Evolutionary conservation across 2,797 vertebrate genomes (phyloP).

Genomic region (Cirrhinus mrigala): DNA sequence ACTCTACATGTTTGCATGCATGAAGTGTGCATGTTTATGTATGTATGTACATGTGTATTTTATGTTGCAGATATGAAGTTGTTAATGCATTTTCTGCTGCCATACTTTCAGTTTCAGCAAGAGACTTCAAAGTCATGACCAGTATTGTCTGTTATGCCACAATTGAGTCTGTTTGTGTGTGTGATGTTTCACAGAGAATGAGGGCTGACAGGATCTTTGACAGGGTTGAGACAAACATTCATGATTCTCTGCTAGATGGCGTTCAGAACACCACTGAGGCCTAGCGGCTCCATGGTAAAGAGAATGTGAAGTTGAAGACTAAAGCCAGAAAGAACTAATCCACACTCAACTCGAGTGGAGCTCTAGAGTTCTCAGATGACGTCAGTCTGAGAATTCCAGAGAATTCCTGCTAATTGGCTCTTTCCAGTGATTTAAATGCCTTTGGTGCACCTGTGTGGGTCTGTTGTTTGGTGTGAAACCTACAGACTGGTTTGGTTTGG

Average conservation of each 20-base stretch:
- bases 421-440: constrained; percentile 37
- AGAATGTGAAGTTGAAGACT: constrained; percentile 57
- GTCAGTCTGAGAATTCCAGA: constrained; percentile 35
- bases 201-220: constrained; percentile 78
- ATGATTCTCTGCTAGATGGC: constrained; percentile 91
- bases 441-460: constrained; percentile 43
- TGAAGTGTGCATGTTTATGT: constrained; percentile 41
- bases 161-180: constrained; percentile 53
- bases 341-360: background rate
- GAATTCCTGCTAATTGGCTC: constrained; percentile 23
- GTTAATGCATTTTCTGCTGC: background rate
- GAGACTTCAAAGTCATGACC: constrained; percentile 7
- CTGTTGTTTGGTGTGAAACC: constrained; percentile 52
- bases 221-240: constrained; percentile 78
- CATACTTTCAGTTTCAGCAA: background rate
- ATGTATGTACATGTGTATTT: constrained; percentile 73
- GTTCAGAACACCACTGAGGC: constrained; percentile 82
- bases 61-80: constrained; percentile 73
- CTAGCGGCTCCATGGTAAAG: constrained; percentile 85
- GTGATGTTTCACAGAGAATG: constrained; percentile 87
- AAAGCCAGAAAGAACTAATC: constrained; percentile 49
- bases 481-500: constrained; percentile 43
- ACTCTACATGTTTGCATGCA: constrained; percentile 39
- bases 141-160: background rate
- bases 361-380: constrained; percentile 41